Conservation (phyloP, 2,888 invertebrate genomes). For the Nomada ruficornis region DNA sequence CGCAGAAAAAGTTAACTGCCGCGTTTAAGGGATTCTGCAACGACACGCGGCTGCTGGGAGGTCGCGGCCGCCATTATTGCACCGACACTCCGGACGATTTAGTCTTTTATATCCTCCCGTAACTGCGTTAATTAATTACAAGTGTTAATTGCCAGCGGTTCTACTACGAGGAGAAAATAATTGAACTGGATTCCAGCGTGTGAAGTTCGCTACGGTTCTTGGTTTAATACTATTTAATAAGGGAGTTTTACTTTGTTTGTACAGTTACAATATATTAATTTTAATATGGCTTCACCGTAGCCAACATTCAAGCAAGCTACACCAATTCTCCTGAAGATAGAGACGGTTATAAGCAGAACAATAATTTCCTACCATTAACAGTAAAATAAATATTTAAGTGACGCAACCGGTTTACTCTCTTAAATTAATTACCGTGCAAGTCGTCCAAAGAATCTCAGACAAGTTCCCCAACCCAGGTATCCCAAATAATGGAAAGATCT, state of each 20-base stretch:
- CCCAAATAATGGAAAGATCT: background rate
- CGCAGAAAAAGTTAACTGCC: conserved; percentile 52
- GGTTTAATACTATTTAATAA: background rate
- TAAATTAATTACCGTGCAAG: no score
- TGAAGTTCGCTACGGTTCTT: conserved; percentile 50
- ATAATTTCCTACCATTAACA: no score
- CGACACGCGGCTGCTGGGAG: conserved; percentile 42
- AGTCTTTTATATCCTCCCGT: conserved; percentile 42
- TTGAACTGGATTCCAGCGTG: conserved; percentile 73
- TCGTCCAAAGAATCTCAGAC: no score
- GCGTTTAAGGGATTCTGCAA: conserved; percentile 56
- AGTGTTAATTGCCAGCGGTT: conserved; percentile 58
- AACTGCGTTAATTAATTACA: conserved; percentile 72
- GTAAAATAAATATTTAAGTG: no score
- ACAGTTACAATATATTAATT: background rate
- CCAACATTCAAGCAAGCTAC: no score
- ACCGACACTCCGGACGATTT: conserved; percentile 28
- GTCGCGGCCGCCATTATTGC: conserved; percentile 61
- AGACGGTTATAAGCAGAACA: no score
- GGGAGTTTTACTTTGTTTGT: background rate
- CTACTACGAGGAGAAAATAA: conserved; percentile 71
- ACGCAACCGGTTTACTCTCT: no score
- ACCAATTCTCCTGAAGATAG: no score
- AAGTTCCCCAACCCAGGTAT: no score
- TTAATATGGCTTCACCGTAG: no score